Conservation (phyloP, 2,797 vertebrate species). For the Hirundo rustica region DNA sequence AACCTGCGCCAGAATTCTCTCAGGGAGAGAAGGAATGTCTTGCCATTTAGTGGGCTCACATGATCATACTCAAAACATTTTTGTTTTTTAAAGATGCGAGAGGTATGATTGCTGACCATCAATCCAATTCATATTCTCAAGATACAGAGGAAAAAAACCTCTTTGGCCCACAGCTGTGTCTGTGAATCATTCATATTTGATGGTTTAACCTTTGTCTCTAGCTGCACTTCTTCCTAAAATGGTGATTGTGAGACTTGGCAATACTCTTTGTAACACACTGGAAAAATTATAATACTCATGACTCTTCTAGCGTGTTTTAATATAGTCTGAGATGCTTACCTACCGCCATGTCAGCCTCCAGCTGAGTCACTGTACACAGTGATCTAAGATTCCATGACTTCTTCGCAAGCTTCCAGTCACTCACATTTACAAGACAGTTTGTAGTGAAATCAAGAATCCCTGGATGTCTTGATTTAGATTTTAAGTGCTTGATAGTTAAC, state of each 20-base stretch:
- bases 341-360: background rate
- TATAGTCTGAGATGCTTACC: background rate
- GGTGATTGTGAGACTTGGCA: background rate
- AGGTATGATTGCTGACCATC: background rate
- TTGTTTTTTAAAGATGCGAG: background rate
- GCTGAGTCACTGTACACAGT: conserved; percentile 22
- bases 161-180: background rate
- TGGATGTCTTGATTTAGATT: background rate
- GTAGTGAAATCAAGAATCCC: background rate
- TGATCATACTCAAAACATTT: background rate
- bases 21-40: background rate
- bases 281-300: background rate
- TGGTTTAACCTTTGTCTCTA: background rate
- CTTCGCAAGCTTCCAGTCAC: background rate
- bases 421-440: background rate
- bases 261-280: background rate
- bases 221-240: conserved; percentile 17
- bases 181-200: background rate
- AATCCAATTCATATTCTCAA: background rate
- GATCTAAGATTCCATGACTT: background rate
- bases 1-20: background rate
- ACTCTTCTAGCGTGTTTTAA: background rate
- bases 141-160: background rate
- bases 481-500: background rate
- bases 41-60: background rate